Evolutionary conservation across 2,888 invertebrate species (phyloP).

Genomic region (Drosophila meridiana): DNA sequence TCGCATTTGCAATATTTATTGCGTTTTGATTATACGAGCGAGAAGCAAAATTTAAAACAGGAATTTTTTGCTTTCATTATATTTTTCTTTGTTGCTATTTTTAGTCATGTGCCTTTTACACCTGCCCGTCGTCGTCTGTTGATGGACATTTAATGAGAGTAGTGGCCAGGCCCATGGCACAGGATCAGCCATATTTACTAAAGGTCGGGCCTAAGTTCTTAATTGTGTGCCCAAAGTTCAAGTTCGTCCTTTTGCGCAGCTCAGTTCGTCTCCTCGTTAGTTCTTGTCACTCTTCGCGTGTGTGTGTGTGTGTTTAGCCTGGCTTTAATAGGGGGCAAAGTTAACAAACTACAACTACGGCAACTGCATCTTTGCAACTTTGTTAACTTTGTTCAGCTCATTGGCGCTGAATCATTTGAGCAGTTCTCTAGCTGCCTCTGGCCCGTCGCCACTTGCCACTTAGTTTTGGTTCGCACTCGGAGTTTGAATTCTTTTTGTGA

Average conservation of each 20-base stretch:
- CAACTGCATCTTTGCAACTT: constrained; percentile 50
- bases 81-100: neutral
- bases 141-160: constrained; percentile 57
- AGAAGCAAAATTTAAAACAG: constrained; percentile 9
- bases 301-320: constrained; percentile 13
- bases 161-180: constrained; percentile 41
- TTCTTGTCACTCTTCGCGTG: neutral
- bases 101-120: neutral
- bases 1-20: constrained; percentile 78
- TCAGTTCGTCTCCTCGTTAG: constrained; percentile 16
- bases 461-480: constrained; percentile 14
- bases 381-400: constrained; percentile 66
- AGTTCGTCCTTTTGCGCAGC: constrained; percentile 22
- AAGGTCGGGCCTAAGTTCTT: constrained; percentile 35
- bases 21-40: constrained; percentile 69
- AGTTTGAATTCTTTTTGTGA: constrained; percentile 32
- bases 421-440: neutral
- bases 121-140: constrained; percentile 6
- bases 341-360: constrained; percentile 62
- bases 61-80: neutral
- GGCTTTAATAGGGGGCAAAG: constrained; percentile 61
- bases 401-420: constrained; percentile 54
- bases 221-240: constrained; percentile 57
- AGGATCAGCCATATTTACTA: neutral
- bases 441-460: constrained; percentile 5